Conservation (phyloP, 2,888 invertebrate species). For the Drosophila limbata region DNA sequence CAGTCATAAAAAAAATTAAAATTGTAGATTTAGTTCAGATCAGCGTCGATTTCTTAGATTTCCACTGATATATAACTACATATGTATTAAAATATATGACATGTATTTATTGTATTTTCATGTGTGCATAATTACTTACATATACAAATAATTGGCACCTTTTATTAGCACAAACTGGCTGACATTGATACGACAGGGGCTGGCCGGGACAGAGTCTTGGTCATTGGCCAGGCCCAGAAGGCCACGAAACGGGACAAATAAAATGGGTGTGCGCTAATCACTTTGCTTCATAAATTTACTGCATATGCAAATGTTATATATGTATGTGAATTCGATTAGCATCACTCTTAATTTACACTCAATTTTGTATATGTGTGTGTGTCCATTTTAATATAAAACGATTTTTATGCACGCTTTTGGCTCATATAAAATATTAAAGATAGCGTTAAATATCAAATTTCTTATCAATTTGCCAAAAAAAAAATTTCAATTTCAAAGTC, state of each 20-base stretch:
- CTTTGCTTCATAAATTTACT: conserved; percentile 30
- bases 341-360: conserved; percentile 27
- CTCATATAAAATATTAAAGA: conserved; percentile 39
- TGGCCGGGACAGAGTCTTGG: neutral
- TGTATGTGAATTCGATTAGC: conserved; percentile 33
- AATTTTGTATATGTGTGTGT: neutral
- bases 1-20: neutral
- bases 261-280: conserved; percentile 53
- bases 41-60: neutral
- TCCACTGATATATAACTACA: neutral
- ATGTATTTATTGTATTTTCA: conserved; percentile 1
- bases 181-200: conserved; percentile 26
- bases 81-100: neutral
- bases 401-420: conserved; percentile 36
- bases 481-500: conserved; percentile 67
- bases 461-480: conserved; percentile 56
- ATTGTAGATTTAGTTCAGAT: neutral
- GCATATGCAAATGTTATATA: conserved; percentile 4
- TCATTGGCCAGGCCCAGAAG: conserved; percentile 18
- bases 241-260: conserved; percentile 23
- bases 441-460: conserved; percentile 14
- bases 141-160: conserved; percentile 52
- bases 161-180: conserved; percentile 36
- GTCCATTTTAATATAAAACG: conserved; percentile 2
- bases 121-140: conserved; percentile 3